Conservation (phyloP, 2,888 invertebrate genomes). For the Pimpla rufipes region DNA sequence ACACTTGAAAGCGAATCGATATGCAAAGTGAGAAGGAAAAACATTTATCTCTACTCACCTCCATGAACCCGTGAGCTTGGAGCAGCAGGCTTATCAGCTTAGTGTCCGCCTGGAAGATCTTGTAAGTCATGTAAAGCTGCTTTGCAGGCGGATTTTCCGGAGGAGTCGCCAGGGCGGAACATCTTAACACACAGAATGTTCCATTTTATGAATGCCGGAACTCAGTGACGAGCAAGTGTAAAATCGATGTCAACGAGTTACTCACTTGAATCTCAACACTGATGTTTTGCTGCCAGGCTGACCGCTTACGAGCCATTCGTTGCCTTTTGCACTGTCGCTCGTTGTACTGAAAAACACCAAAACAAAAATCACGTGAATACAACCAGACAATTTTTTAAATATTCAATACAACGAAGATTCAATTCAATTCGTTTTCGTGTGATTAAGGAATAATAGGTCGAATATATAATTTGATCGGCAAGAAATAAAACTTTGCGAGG, state of each 20-base stretch:
- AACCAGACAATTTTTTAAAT: too few relatives aligned
- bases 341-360: conserved; percentile 75
- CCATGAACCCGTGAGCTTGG: conserved; percentile 92
- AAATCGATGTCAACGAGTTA: conserved; percentile 33
- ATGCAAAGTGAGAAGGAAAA: background rate
- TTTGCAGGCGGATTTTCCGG: conserved; percentile 84
- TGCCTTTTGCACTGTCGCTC: conserved; percentile 77
- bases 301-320: conserved; percentile 82
- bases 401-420: background rate
- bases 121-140: conserved; percentile 91
- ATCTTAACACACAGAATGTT: conserved; percentile 74
- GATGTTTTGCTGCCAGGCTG: conserved; percentile 80
- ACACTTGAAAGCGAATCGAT: background rate
- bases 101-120: conserved; percentile 93
- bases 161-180: conserved; percentile 83
- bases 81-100: conserved; percentile 91
- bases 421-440: too few relatives aligned
- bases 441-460: background rate
- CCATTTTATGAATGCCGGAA: conserved; percentile 47
- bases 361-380: background rate
- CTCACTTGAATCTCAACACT: conserved; percentile 83
- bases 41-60: conserved; percentile 85
- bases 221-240: conserved; percentile 34
- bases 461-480: background rate
- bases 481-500: background rate